Evolutionary conservation across 2,113 vertebrate genomes (phyloP), one percentile per base, ranked within the genome.

Genomic region (Melanerpes formicivorus): DNA sequence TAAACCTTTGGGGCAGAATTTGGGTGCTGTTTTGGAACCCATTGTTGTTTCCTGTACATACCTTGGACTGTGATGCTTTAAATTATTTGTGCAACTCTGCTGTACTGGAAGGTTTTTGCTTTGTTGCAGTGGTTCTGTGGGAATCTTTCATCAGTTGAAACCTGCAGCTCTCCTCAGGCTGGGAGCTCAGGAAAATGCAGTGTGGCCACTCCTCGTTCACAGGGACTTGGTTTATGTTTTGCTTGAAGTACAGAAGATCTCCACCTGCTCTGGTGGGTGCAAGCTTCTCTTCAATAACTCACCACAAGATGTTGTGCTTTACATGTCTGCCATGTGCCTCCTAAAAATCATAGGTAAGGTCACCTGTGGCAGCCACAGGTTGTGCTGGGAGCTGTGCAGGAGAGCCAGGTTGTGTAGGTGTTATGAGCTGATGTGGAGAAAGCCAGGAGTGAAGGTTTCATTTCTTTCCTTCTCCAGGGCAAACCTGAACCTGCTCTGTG

Each of bases 1-100:
- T 79, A 72, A 87, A 66, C 85, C 19, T 86, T 74, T 40, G 66
- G 65, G 62, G 46, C 46, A 89, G 93, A 95, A 79, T 34, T n/a
- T 48, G 6, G 83, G 44, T 66, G 1, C 3, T 37, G 81, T 66
- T 76, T 71, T 79, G 7, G 46, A 42, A 37, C 10, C 37, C 37
- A 37, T 37, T 37, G 37, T 2, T 76, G 8, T 65, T 72, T 75
- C 80, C 34, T 91, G 42, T 88, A 54, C 77, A 73, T 80, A 83
- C 82, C 58, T 19, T 71, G 19, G 8, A 87, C 80, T 27, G 42
- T 64, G 48, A 77, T 27, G 48, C 27, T 84, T 82, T 70, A 67
- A 64, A 10, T 71, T 82, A 71, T 56, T 87, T 90, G 44, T 82
- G 3, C 76, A 44, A 21, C 44, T 75, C 62, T 84, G 12, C 44